Evolutionary conservation across 2,888 invertebrate genomes (phyloP).

Genomic region (Caenorhabditis uteleia): DNA sequence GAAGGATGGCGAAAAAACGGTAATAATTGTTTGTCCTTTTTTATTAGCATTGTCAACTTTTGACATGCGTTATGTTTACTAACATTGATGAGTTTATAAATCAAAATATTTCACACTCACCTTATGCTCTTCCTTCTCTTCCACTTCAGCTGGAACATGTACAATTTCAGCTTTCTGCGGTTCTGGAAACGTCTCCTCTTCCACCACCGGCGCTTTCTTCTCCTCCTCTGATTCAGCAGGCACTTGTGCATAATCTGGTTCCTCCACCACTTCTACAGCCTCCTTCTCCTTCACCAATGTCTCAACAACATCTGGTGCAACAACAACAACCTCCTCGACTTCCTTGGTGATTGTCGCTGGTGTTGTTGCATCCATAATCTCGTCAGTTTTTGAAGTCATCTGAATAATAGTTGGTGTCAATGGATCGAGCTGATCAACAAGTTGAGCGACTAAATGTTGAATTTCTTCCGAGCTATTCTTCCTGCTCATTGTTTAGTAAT

Average conservation of each 20-base stretch:
- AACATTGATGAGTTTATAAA: neutral
- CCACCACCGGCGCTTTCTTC: neutral
- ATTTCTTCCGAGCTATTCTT: conserved; percentile 16
- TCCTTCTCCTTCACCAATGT: conserved; percentile 3
- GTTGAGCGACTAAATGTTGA: conserved; percentile 20
- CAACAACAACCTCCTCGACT: conserved; percentile 7
- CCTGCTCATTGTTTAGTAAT: conserved; percentile 10
- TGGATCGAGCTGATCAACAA: conserved; percentile 36
- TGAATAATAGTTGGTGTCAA: conserved; percentile 35
- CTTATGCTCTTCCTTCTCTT: conserved; percentile 24
- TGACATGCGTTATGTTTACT: too few relatives aligned
- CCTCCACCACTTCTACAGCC: neutral
- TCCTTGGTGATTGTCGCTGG: conserved; percentile 5
- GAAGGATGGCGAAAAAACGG: neutral
- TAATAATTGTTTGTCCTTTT: neutral
- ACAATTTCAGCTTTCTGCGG: conserved; percentile 34
- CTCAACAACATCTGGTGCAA: conserved; percentile 5
- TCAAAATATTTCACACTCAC: conserved; percentile 5
- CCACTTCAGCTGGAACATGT: conserved; percentile 16
- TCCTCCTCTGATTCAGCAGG: conserved; percentile 26
- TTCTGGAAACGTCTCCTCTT: neutral
- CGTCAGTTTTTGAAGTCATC: conserved; percentile 18
- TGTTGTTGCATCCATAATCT: conserved; percentile 21
- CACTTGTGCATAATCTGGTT: conserved; percentile 31
- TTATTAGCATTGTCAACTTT: too few relatives aligned